These are phyloP conservation scores for Trichechus manatus DNA, from an alignment of 2,113 vertebrate genomes.

Conservation along the genomic window DNA sequence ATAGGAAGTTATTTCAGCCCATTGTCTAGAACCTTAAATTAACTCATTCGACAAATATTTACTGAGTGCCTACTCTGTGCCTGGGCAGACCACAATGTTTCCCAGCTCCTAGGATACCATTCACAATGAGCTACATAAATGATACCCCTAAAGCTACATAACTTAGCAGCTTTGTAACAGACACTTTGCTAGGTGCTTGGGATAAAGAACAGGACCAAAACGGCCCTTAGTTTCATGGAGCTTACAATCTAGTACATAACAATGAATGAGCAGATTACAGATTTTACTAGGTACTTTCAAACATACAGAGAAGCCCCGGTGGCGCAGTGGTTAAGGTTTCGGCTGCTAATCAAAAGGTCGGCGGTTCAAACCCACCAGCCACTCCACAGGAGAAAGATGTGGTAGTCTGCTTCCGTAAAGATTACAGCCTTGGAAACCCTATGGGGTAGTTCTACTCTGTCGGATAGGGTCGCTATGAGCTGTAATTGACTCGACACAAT, in stretches of 20 bases:
- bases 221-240: not conserved
- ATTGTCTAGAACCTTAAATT: not conserved
- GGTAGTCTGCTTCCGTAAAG: not conserved
- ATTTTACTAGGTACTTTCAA: not conserved
- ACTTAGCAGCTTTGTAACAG: not conserved
- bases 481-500: not conserved
- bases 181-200: not conserved
- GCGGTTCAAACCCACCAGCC: not conserved
- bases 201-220: slow-evolving; percentile 5
- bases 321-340: not conserved
- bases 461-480: too few species aligned
- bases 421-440: not conserved
- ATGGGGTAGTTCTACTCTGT: not conserved
- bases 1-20: not conserved
- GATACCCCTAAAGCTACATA: not conserved
- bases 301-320: not conserved
- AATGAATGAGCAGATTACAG: not conserved
- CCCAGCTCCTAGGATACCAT: not conserved
- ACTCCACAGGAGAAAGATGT: not conserved
- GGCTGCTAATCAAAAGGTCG: not conserved
- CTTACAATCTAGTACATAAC: not conserved
- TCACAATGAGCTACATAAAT: not conserved
- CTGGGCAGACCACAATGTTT: not conserved
- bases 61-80: not conserved
- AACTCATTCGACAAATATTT: slow-evolving; percentile 56